A percentile compares a stretch with the other conserved stretches of the same genome.
phyloP scores from a whole-genome alignment of 2,888 invertebrate species.

The Drosophila austrosaltans region DNA sequence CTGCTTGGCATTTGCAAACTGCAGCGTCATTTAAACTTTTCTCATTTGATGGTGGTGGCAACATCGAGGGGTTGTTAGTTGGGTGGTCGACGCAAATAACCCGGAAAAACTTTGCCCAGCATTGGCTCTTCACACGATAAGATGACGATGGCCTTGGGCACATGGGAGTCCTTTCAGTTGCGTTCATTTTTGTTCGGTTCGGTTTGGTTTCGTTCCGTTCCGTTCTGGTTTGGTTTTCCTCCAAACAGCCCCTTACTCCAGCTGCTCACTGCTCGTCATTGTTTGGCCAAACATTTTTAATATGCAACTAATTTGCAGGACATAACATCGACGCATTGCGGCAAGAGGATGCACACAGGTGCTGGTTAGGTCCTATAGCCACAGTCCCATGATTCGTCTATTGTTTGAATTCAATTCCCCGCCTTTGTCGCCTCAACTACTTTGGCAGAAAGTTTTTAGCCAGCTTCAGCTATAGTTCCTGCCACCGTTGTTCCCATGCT shows the following conservation, averaged over 20 bases:
- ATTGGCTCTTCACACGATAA: constrained; percentile 48
- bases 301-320: constrained; percentile 75
- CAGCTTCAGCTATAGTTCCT: constrained; percentile 16
- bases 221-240: constrained; percentile 17
- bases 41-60: constrained; percentile 63
- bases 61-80: not conserved
- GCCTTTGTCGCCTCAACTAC: constrained; percentile 75
- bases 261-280: constrained; percentile 55
- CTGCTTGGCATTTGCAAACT: constrained; percentile 78
- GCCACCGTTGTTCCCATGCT: constrained; percentile 12
- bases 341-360: constrained; percentile 42
- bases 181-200: not conserved
- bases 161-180: constrained; percentile 18
- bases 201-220: constrained; percentile 2
- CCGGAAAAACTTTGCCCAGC: constrained; percentile 61
- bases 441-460: constrained; percentile 67
- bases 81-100: constrained; percentile 26
- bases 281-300: constrained; percentile 77
- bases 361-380: constrained; percentile 17
- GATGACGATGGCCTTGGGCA: constrained; percentile 28
- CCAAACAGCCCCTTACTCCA: not conserved
- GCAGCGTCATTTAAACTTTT: constrained; percentile 80
- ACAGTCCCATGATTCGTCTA: constrained; percentile 64
- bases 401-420: constrained; percentile 77
- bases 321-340: constrained; percentile 68